Evolutionary conservation across 2,113 vertebrate genomes (phyloP).

Genomic region (Lathamus discolor): DNA sequence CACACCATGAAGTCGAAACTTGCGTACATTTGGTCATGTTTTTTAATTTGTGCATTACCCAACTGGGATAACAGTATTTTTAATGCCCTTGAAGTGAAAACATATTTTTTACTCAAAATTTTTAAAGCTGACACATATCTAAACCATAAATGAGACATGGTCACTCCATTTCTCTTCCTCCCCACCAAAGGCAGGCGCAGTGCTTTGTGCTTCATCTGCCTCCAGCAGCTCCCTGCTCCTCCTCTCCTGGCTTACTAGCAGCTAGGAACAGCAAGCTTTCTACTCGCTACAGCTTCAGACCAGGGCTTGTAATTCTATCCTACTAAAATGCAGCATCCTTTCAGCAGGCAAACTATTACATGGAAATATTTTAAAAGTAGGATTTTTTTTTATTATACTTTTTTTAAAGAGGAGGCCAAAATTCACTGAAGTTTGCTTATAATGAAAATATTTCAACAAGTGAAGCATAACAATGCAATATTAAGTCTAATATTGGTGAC

Average conservation of each 20-base stretch:
- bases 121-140: background rate
- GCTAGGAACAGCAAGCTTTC: background rate
- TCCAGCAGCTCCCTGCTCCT: background rate
- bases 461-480: conserved; percentile 39
- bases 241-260: background rate
- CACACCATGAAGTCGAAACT: background rate
- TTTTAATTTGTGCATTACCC: background rate
- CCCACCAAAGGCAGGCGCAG: rapidly evolving
- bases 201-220: background rate
- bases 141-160: background rate
- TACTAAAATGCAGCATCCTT: background rate
- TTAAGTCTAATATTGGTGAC: conserved; percentile 54
- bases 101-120: background rate
- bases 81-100: background rate
- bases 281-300: background rate
- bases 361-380: background rate
- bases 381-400: background rate
- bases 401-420: background rate
- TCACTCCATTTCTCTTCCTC: background rate
- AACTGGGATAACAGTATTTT: background rate
- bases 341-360: background rate
- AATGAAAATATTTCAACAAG: conserved; percentile 57
- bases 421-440: background rate
- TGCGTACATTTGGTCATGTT: background rate
- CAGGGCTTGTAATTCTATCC: background rate